phyloP scores from a whole-genome alignment of 2,113 vertebrate genomes.

The Illadopsis cleaveri region DNA sequence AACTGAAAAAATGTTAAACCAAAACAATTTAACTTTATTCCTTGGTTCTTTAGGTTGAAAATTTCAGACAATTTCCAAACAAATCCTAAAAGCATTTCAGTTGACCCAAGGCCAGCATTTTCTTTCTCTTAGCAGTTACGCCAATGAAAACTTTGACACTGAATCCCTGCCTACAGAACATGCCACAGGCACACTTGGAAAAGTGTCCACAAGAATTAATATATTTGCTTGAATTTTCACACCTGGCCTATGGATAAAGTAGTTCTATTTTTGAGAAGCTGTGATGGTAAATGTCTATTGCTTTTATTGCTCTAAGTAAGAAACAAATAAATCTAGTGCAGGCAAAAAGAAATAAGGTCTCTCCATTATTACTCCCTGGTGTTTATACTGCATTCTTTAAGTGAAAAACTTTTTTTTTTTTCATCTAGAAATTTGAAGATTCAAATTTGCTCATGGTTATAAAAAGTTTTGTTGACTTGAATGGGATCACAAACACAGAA shows the following conservation, averaged over 20 bases:
- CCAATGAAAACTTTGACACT: background rate
- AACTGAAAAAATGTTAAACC: background rate
- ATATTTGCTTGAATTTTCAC: background rate
- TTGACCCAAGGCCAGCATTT: background rate
- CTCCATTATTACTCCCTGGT: background rate
- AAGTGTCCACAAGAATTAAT: background rate
- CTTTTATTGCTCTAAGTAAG: background rate
- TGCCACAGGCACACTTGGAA: background rate
- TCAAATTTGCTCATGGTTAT: background rate
- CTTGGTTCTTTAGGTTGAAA: background rate
- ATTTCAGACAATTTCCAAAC: background rate
- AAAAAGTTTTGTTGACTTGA: background rate
- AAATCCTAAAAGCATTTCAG: background rate
- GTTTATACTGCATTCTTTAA: background rate
- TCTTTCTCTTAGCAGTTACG: background rate
- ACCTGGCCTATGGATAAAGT: background rate
- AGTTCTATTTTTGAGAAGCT: background rate
- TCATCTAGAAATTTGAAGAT: background rate
- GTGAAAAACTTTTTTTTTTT: background rate
- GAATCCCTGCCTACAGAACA: background rate
- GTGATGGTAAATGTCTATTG: background rate
- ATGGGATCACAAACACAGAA: background rate
- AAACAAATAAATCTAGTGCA: background rate
- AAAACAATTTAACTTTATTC: background rate
- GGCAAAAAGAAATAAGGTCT: background rate